Conservation (phyloP, 2,888 invertebrate species). For the Lissonota sp. region DNA sequence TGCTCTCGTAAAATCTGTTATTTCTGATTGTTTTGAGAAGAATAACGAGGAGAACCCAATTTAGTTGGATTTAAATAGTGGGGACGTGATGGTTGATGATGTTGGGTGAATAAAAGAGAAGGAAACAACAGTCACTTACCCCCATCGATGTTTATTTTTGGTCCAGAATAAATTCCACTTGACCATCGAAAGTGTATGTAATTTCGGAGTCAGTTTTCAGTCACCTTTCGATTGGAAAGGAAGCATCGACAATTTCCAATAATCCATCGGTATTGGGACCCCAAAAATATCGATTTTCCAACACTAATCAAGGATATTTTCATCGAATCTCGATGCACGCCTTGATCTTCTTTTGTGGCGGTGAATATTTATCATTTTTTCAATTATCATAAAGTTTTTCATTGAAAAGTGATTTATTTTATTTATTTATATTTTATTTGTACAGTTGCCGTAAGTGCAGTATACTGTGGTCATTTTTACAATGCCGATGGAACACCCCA, state of each 20-base stretch:
- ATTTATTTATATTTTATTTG: no score
- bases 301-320: constrained; percentile 3
- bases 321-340: not conserved
- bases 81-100: not conserved
- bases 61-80: not conserved
- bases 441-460: constrained; percentile 36
- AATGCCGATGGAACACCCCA: constrained; percentile 81
- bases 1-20: no score
- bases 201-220: constrained; percentile 65
- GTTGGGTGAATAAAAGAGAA: constrained; percentile 14
- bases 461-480: constrained; percentile 66
- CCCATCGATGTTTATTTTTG: no score
- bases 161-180: constrained; percentile 26
- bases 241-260: constrained; percentile 45
- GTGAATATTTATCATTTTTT: not conserved
- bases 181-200: constrained; percentile 16
- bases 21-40: no score
- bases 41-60: no score
- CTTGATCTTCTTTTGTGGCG: constrained; percentile 17
- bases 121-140: no score
- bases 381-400: not conserved
- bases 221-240: constrained; percentile 67
- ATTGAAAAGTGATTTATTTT: no score
- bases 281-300: constrained; percentile 14
- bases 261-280: constrained; percentile 1